These are phyloP conservation scores for Cantharis rustica DNA, from an alignment of 2,888 invertebrate genomes.

Conservation along the genomic window DNA sequence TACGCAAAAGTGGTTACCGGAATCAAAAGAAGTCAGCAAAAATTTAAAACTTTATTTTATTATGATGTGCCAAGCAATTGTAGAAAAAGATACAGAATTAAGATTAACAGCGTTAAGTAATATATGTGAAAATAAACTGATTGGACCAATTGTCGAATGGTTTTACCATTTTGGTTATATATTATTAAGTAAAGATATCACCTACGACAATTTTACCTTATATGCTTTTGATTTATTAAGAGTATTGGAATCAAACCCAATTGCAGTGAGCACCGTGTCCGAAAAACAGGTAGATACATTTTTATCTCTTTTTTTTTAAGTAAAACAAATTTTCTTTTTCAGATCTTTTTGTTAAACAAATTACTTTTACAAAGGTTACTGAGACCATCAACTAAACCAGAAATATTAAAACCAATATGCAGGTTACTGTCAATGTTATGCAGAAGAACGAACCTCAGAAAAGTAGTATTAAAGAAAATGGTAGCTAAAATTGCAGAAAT, in stretches of 20 bases:
- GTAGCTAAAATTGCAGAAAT: constrained; percentile 40
- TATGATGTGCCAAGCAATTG: constrained; percentile 55
- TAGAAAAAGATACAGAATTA: constrained; percentile 60
- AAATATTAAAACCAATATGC: constrained; percentile 49
- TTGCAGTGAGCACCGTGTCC: constrained; percentile 62
- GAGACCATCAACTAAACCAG: constrained; percentile 40
- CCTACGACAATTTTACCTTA: constrained; percentile 50
- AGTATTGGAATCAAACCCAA: constrained; percentile 63
- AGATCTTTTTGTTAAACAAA: constrained; percentile 48
- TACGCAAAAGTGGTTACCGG: constrained; percentile 47
- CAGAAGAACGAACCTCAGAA: constrained; percentile 42
- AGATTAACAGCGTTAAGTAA: constrained; percentile 62
- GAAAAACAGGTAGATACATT: constrained; percentile 58
- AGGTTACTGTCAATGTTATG: constrained; percentile 47
- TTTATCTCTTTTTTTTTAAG: neutral
- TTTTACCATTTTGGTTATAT: constrained; percentile 65
- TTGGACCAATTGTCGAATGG: constrained; percentile 65
- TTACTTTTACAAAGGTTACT: constrained; percentile 49
- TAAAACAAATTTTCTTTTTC: constrained; percentile 17
- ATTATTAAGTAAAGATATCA: constrained; percentile 62
- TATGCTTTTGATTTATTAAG: constrained; percentile 62
- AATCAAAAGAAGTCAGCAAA: constrained; percentile 41
- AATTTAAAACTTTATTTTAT: constrained; percentile 47
- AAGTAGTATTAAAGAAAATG: constrained; percentile 48
- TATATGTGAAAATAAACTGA: constrained; percentile 61